Evolutionary conservation across 2,797 vertebrate species (phyloP), one percentile per base, ranked within the genome.

Genomic region (Dendrocincla fuliginosa): DNA sequence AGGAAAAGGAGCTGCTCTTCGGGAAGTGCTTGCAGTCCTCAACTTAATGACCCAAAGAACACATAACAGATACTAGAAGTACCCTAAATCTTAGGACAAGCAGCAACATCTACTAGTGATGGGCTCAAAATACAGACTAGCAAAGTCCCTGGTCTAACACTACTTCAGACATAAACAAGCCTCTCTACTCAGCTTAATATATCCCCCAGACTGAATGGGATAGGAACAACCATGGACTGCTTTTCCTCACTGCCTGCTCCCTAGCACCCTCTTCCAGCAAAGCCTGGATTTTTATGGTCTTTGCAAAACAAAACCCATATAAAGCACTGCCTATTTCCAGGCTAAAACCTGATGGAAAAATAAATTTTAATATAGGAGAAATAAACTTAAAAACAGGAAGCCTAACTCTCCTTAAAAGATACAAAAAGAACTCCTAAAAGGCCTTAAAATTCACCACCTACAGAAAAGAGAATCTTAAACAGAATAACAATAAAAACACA

Each of bases 171-270:
- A 50, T 13, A 64, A 15, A 32, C 2, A 56, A 77, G 24, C 8
- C 9, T 35, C 4, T 1, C 24, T 84, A 4, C 10, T 74, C 16
- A 28, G 22, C 33, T 60, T 11, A 10, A 6, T 6, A 2, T 3
- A 27, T 0, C 5, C 16, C 16, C 5, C 35, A 41, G 5, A 33
- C 17, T 0, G 0, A 25, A 28, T 4, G 28, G 24, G 46, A 10
- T 3, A n/a, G 16, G 5, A 61, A 10, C 3, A 79, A 14, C 24
- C 5, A 14, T 0, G 0, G 42, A 16, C 39, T n/a, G 12, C 3
- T 89, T 49, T 71, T 60, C 15, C 15, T 5, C 30, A 0, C 14
- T 42, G 1, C 11, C 28, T 73, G 8, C 11, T 93, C 27, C 50
- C 18, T 39, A n/a, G 4, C 24, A 65, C 15, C 24, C 50, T 78